Evolutionary conservation across 1,140 invertebrate species (phyloP).

Genomic region (Eurosta solidaginis): DNA sequence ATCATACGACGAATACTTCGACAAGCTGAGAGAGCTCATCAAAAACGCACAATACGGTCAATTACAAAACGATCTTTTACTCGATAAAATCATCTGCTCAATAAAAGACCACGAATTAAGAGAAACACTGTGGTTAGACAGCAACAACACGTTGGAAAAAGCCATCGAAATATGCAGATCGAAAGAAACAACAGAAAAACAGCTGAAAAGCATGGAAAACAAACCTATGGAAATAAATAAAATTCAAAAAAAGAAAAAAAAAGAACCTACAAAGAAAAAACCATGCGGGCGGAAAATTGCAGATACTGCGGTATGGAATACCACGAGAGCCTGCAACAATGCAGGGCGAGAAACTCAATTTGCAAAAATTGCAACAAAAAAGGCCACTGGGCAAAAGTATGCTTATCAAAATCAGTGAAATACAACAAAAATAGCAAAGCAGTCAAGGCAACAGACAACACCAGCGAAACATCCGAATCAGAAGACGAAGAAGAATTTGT

Average conservation of each 20-base stretch:
- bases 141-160: not conserved
- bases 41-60: slow-evolving; percentile 9
- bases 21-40: not conserved
- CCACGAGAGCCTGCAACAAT: no score
- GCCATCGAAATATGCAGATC: slow-evolving; percentile 1
- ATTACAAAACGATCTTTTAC: not conserved
- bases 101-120: not conserved
- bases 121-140: slow-evolving; percentile 2
- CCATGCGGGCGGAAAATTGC: not conserved
- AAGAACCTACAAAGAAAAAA: not conserved
- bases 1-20: slow-evolving; percentile 5
- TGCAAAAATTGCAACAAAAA: slow-evolving; percentile 7
- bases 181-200: slow-evolving; percentile 1
- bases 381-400: not conserved
- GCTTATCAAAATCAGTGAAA: not conserved
- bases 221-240: not conserved
- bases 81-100: slow-evolving; percentile 15
- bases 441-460: not conserved
- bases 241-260: not conserved
- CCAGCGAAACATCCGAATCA: not conserved
- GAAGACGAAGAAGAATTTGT: not conserved
- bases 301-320: no score
- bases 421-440: not conserved
- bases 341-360: not conserved
- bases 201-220: not conserved